Evolutionary conservation across 2,113 vertebrate genomes (phyloP), one percentile per base, ranked within the genome.

Genomic region (Solea senegalensis): DNA sequence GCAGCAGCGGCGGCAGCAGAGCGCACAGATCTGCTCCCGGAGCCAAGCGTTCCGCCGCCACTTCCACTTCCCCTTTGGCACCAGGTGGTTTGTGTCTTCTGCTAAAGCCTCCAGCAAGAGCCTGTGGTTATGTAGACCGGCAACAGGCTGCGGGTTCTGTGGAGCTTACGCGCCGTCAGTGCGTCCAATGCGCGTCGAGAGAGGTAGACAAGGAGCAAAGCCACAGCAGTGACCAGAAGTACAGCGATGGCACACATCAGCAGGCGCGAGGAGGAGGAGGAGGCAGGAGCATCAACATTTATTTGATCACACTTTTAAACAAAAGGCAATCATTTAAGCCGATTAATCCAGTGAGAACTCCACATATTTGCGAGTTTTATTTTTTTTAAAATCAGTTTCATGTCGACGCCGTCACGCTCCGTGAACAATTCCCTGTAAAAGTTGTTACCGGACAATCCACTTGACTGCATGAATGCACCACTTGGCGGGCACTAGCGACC

Each of bases 401-500:
- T 34, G 34, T 34, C 34, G 5, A 34, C 5, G 34, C 21, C 21
- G 21, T 21, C 1, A 21, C 34, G 34, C 34, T 4, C 34, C 5
- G 34, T 2, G 7, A 44, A 44, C 43, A 44, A 44, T 9, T 21
- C 43, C 43, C 43, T 44, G 43, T 8, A 11, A 52, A 91, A 91
- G 72, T 86, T 89, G 46, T 49, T 62, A 28, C 74, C 57, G 53
- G 58, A 71, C 71, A 50, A 70, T 79, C 45, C 59, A 41, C 12
- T 28, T 46, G 41, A 72, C 41, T 70, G 58, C 64, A 45, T 62
- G 66, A 59, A 15, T 49, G 64, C 70, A 53, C 48, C 46, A 79
- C 77, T 79, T 56, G 63, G 69, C 65, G 65, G 76, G 72, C 85
- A 72, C 81, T 34, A 86, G 83, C 76, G 91, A 81, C 89, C 89